These are phyloP conservation scores for Drosophila gaucha DNA, from an alignment of 2,888 invertebrate genomes.

Conservation along the genomic window DNA sequence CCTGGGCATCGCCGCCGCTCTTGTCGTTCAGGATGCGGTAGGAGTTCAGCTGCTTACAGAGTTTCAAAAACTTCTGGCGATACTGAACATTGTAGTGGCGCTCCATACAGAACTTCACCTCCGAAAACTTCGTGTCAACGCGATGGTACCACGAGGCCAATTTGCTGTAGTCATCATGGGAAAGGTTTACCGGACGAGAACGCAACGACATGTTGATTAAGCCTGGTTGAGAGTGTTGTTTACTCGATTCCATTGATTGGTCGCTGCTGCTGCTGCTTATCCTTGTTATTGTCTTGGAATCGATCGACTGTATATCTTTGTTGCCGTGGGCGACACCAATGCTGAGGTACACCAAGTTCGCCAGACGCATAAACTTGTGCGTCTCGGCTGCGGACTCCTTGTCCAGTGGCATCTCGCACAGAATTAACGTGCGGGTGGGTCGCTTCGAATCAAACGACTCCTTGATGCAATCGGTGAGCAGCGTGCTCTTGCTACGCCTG, in stretches of 20 bases:
- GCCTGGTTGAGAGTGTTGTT: background rate
- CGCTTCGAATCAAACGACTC: slow-evolving; percentile 59
- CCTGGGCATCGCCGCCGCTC: slow-evolving; percentile 50
- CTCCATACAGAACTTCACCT: slow-evolving; percentile 57
- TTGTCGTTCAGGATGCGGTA: slow-evolving; percentile 22
- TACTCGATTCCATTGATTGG: background rate
- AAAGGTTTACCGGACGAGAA: slow-evolving; percentile 19
- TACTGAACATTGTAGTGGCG: slow-evolving; percentile 52
- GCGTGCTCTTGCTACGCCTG: slow-evolving; percentile 27
- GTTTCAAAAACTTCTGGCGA: slow-evolving; percentile 36
- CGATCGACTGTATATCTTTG: background rate
- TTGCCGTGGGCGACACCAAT: slow-evolving; percentile 9
- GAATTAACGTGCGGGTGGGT: slow-evolving; percentile 48
- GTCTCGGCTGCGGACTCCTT: slow-evolving; percentile 30
- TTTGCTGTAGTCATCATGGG: slow-evolving; percentile 50
- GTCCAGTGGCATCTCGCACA: slow-evolving; percentile 61
- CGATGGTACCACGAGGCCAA: slow-evolving; percentile 66
- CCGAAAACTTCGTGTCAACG: slow-evolving; percentile 56
- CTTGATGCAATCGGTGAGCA: slow-evolving; percentile 68
- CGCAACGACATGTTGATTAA: background rate
- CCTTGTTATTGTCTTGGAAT: background rate
- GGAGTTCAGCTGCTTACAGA: slow-evolving; percentile 48
- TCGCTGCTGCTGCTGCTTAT: background rate
- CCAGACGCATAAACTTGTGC: slow-evolving; percentile 63
- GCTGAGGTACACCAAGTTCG: slow-evolving; percentile 47